phyloP scores from a whole-genome alignment of 2,113 vertebrate genomes.

The Psittacula cyanocephala region DNA sequence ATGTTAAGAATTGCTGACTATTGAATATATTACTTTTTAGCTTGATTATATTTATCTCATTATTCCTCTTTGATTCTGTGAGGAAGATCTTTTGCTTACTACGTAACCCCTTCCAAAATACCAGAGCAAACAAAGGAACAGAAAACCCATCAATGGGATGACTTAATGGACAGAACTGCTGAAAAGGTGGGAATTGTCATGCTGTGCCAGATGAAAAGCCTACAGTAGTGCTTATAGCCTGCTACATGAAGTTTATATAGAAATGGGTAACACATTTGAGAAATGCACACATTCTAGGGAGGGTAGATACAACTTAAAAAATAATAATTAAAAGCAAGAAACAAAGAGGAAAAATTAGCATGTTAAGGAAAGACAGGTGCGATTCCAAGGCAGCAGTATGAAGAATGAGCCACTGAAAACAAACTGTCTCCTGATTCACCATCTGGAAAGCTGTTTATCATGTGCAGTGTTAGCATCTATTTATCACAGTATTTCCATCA shows the following conservation, averaged over 20 bases:
- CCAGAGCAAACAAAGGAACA: neutral
- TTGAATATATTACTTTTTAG: neutral
- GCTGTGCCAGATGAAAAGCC: neutral
- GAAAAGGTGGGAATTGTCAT: neutral
- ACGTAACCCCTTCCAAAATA: neutral
- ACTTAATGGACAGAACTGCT: neutral
- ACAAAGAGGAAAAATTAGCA: neutral
- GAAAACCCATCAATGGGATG: neutral
- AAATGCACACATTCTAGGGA: neutral
- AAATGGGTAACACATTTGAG: neutral
- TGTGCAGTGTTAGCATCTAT: rapidly evolving
- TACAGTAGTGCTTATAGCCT: neutral
- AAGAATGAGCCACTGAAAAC: neutral
- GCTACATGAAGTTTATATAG: neutral
- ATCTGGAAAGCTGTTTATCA: neutral
- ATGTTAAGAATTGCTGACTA: neutral
- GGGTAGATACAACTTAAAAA: too few relatives aligned
- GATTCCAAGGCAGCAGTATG: neutral
- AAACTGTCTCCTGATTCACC: neutral
- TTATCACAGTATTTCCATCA: neutral
- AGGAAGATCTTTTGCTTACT: neutral
- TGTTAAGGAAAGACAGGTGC: neutral
- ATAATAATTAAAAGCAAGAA: neutral
- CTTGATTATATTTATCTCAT: neutral
- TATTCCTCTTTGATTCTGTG: neutral